A percentile compares a stretch with the other conserved stretches of the same genome.
Conservation (phyloP, 35 echinoderm and acorn worm genomes). For the Holothuria glaberrima region DNA sequence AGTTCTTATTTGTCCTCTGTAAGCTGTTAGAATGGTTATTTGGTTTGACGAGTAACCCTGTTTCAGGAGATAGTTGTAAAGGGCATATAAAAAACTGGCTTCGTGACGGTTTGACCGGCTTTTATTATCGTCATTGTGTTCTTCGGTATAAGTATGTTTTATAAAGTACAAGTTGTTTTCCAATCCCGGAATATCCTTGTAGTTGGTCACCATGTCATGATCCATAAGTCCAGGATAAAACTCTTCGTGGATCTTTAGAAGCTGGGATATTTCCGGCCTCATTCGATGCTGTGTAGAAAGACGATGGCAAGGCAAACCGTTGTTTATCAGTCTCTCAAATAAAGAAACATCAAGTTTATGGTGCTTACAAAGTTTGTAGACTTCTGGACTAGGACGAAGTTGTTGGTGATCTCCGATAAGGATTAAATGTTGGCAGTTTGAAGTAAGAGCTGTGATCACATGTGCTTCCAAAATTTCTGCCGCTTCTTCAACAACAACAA, state of each 20-base stretch:
- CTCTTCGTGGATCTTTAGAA: slow-evolving; percentile 63
- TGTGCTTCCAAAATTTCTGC: slow-evolving; percentile 94
- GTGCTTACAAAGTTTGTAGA: slow-evolving; percentile 75
- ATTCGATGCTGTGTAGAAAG: slow-evolving; percentile 82
- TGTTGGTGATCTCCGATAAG: slow-evolving; percentile 95
- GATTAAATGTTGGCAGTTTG: slow-evolving; percentile 80
- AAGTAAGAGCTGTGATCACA: slow-evolving; percentile 66
- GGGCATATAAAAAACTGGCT: slow-evolving; percentile 65
- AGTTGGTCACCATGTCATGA: slow-evolving; percentile 61
- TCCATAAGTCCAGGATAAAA: slow-evolving; percentile 62
- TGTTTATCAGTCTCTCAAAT: slow-evolving; percentile 89
- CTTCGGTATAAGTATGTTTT: slow-evolving; percentile 69
- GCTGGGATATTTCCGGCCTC: slow-evolving; percentile 77
- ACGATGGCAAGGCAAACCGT: slow-evolving; percentile 63
- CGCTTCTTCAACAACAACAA: slow-evolving; percentile 92
- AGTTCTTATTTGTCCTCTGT: slow-evolving; percentile 53
- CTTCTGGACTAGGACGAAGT: slow-evolving; percentile 82
- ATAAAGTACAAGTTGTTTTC: slow-evolving; percentile 80
- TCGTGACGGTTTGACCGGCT: slow-evolving; percentile 84
- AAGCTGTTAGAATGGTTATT: slow-evolving; percentile 88
- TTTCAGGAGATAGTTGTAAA: slow-evolving; percentile 80
- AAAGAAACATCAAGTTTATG: slow-evolving; percentile 83
- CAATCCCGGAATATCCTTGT: slow-evolving; percentile 62
- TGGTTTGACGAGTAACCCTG: slow-evolving; percentile 62
- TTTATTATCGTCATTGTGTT: slow-evolving; percentile 53